These are phyloP conservation scores for Tyto alba DNA, from an alignment of 2,113 vertebrate genomes.

Conservation along the genomic window DNA sequence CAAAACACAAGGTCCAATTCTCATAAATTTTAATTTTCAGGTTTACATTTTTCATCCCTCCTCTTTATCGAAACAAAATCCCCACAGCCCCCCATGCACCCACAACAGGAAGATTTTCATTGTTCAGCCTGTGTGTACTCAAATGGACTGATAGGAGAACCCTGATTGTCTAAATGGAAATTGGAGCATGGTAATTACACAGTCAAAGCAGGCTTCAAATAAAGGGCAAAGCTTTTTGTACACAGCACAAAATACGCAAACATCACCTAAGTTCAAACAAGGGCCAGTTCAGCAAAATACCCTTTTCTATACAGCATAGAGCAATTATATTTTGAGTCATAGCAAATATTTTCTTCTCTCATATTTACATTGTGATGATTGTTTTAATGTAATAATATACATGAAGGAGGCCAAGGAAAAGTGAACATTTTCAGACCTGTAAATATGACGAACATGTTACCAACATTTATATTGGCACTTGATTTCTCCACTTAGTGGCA, in stretches of 20 bases:
- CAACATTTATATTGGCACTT: conserved; percentile 30
- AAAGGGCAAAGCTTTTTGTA: neutral
- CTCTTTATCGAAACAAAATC: neutral
- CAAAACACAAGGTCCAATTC: neutral
- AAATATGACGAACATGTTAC: neutral
- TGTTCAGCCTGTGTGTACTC: neutral
- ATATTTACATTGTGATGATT: neutral
- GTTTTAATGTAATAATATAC: neutral
- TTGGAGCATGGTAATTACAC: neutral
- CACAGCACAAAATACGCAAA: neutral
- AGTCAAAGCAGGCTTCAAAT: neutral
- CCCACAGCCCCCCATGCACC: neutral
- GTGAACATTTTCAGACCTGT: neutral
- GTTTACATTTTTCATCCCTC: neutral
- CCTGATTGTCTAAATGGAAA: neutral
- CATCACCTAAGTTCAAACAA: neutral
- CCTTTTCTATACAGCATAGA: neutral
- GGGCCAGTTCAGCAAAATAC: neutral
- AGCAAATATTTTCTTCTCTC: neutral
- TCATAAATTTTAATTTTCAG: neutral
- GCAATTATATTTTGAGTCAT: neutral
- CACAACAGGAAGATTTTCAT: neutral
- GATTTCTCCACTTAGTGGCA: neutral
- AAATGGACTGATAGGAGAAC: neutral
- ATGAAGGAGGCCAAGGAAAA: neutral